Evolutionary conservation across 2,113 vertebrate species (phyloP).

Genomic region (Aepyceros melampus): DNA sequence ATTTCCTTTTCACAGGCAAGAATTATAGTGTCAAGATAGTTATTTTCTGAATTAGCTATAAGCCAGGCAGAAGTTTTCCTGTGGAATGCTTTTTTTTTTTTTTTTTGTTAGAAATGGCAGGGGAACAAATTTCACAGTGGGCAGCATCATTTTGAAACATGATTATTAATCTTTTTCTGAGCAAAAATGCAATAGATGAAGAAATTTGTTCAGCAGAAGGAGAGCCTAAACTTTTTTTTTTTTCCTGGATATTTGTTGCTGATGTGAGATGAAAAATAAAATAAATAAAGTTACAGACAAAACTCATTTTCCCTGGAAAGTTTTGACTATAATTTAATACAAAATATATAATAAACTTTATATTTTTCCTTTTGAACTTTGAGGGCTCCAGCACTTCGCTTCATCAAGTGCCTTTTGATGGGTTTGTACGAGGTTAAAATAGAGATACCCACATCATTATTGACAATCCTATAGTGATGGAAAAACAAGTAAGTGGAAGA

Average conservation of each 20-base stretch:
- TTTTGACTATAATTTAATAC: neutral
- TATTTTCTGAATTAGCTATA: slow-evolving; percentile 55
- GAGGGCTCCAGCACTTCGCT: neutral
- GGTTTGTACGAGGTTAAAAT: neutral
- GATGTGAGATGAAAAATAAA: slow-evolving; percentile 46
- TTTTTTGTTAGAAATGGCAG: slow-evolving; percentile 6
- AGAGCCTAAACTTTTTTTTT: neutral
- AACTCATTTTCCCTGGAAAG: slow-evolving; percentile 29
- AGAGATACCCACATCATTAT: neutral
- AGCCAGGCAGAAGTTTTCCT: slow-evolving; percentile 45
- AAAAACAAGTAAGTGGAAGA: neutral
- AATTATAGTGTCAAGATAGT: neutral
- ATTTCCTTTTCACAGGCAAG: slow-evolving; percentile 34
- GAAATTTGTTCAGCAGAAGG: slow-evolving; percentile 41
- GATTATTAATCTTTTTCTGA: slow-evolving; percentile 50
- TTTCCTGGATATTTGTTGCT: neutral
- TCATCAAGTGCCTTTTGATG: neutral
- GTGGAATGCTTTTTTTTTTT: neutral
- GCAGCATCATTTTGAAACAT: slow-evolving; percentile 27
- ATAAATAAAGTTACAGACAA: neutral
- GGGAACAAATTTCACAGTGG: slow-evolving; percentile 33
- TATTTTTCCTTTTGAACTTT: slow-evolving; percentile 1
- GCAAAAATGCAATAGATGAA: slow-evolving; percentile 49
- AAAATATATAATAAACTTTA: neutral
- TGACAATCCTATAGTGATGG: neutral